Conservation (phyloP, 1,140 invertebrate genomes). For the Thereuonema tuberculata region DNA sequence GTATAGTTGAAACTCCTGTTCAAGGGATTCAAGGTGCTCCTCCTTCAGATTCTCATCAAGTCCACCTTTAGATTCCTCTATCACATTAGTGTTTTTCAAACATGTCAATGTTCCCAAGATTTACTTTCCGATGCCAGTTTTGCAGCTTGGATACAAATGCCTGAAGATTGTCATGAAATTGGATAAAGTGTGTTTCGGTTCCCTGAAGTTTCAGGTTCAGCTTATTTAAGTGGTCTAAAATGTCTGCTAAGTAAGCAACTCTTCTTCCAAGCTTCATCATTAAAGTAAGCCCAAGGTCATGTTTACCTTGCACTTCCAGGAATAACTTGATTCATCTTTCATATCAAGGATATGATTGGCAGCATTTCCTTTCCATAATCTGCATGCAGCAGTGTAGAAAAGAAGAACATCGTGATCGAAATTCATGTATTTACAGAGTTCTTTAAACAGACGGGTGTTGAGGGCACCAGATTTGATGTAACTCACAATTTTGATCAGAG, state of each 20-base stretch:
- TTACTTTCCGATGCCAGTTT: slow-evolving; percentile 11
- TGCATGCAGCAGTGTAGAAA: slow-evolving; percentile 16
- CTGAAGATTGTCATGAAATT: slow-evolving; percentile 10
- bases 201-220: slow-evolving; percentile 15
- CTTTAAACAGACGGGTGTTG: slow-evolving; percentile 16
- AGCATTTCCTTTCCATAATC: slow-evolving; percentile 16
- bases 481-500: slow-evolving; percentile 17
- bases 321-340: slow-evolving; percentile 12
- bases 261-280: slow-evolving; percentile 11
- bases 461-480: slow-evolving; percentile 15
- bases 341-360: slow-evolving; percentile 15
- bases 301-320: slow-evolving; percentile 12
- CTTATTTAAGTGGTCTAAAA: slow-evolving; percentile 11
- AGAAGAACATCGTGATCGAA: slow-evolving; percentile 16
- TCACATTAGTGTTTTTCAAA: slow-evolving; percentile 14
- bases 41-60: slow-evolving; percentile 13
- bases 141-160: slow-evolving; percentile 12
- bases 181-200: slow-evolving; percentile 12
- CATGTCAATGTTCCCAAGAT: slow-evolving; percentile 16
- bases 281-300: slow-evolving; percentile 9
- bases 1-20: slow-evolving; percentile 13
- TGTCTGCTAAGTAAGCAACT: slow-evolving; percentile 9
- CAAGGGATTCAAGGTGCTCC: slow-evolving; percentile 12
- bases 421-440: slow-evolving; percentile 18
- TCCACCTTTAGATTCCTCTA: slow-evolving; percentile 11